These are phyloP conservation scores for Podilymbus podiceps DNA, from an alignment of 2,113 vertebrate genomes.

Conservation along the genomic window DNA sequence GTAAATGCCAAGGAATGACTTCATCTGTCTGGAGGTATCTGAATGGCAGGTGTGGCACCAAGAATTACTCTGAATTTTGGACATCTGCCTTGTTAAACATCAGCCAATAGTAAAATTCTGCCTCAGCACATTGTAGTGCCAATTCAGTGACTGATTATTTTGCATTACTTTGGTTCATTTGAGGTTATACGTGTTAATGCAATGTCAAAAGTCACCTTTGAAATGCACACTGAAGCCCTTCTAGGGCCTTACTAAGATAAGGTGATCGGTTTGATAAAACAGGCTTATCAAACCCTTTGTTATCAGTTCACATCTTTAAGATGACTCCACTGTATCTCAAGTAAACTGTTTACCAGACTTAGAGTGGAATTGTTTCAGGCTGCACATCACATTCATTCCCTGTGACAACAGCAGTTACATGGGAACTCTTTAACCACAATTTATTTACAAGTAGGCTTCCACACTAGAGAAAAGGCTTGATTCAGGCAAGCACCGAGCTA, in stretches of 20 bases:
- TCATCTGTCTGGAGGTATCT: not conserved
- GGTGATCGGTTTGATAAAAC: not conserved
- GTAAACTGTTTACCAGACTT: not conserved
- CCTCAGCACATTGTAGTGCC: not conserved
- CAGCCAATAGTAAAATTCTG: not conserved
- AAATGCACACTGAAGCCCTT: not conserved
- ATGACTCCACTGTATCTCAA: not conserved
- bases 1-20: slow-evolving; percentile 4
- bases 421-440: not conserved
- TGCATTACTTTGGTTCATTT: not conserved
- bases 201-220: not conserved
- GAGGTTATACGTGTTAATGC: not conserved
- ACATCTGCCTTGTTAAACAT: not conserved
- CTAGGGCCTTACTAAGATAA: not conserved
- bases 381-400: not conserved
- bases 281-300: not conserved
- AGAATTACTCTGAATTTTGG: not conserved
- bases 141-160: not conserved
- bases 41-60: not conserved
- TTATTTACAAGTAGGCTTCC: not conserved
- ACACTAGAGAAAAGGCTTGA: not conserved
- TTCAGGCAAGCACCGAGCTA: not conserved
- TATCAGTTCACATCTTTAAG: not conserved
- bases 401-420: not conserved
- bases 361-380: not conserved